These are phyloP conservation scores for Liasis olivaceus DNA, from an alignment of 2,797 vertebrate genomes.

Conservation along the genomic window DNA sequence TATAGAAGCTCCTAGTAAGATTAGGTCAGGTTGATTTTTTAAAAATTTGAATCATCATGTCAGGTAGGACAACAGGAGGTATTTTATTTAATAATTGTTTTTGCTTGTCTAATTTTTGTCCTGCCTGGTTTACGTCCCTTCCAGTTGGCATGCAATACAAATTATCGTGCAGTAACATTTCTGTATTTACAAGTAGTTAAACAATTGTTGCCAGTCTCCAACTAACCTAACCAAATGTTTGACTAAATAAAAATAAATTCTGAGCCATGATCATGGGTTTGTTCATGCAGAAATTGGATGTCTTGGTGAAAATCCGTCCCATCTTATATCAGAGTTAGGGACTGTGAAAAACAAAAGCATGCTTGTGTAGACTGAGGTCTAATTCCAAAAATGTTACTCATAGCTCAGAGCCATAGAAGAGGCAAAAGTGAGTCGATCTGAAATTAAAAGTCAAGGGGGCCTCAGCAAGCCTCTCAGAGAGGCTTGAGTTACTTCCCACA, in stretches of 20 bases:
- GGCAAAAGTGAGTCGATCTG: neutral
- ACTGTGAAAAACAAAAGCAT: too few relatives aligned
- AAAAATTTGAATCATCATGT: constrained; percentile 24
- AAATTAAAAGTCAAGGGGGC: neutral
- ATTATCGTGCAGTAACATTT: neutral
- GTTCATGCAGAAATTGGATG: neutral
- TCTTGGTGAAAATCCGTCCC: neutral
- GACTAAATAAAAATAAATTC: neutral
- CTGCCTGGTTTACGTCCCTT: neutral
- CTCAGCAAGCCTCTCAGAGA: neutral
- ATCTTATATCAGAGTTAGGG: neutral
- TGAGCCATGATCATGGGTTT: neutral
- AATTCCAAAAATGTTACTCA: neutral
- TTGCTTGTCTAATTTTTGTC: neutral
- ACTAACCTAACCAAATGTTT: neutral
- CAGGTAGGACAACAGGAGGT: constrained; percentile 31
- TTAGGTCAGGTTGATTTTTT: constrained; percentile 41
- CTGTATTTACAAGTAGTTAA: neutral
- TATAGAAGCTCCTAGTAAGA: constrained; percentile 38
- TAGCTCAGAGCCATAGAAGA: neutral
- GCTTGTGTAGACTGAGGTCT: neutral
- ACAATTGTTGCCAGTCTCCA: neutral
- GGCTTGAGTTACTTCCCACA: neutral
- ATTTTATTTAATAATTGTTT: constrained; percentile 1
- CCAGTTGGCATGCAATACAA: neutral